Conservation (phyloP, 2,113 vertebrate species). For the Sterrhoptilus dennistouni region DNA sequence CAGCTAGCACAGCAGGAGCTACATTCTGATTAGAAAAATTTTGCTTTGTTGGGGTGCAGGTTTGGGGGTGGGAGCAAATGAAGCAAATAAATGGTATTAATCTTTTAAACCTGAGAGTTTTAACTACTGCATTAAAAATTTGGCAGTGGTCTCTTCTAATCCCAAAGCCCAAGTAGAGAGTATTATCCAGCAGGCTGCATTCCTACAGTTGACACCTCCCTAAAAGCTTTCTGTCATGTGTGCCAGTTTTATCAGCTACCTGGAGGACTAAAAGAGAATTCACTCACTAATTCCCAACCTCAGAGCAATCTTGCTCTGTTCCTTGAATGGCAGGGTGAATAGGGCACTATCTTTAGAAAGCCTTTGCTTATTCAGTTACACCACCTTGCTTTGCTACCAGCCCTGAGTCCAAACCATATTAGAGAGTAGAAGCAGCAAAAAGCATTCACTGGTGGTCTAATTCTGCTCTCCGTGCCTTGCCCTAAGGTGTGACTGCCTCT, state of each 20-base stretch:
- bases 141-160: slow-evolving; percentile 50
- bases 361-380: slow-evolving; percentile 1
- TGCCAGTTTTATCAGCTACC: slow-evolving; percentile 48
- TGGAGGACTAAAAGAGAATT: slow-evolving; percentile 42
- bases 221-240: slow-evolving; percentile 27
- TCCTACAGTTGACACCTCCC: slow-evolving; percentile 48
- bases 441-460: neutral
- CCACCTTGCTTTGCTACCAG: neutral
- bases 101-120: slow-evolving; percentile 55
- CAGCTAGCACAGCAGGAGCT: slow-evolving; percentile 7
- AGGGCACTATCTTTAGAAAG: slow-evolving; percentile 38
- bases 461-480: neutral
- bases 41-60: neutral
- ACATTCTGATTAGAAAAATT: slow-evolving; percentile 38
- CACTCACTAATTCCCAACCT: slow-evolving; percentile 31
- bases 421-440: neutral
- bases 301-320: slow-evolving; percentile 21
- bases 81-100: slow-evolving; percentile 62
- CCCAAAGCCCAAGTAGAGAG: slow-evolving; percentile 10
- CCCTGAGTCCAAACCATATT: neutral
- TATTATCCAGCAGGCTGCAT: slow-evolving; percentile 41
- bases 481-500: neutral
- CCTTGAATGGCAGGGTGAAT: slow-evolving; percentile 24
- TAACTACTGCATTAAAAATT: slow-evolving; percentile 50
- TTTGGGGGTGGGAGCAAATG: neutral